Percentiles rank a stretch among this genome's conserved stretches.
phyloP scores from a whole-genome alignment of 2,797 vertebrate genomes.

The Urosaurus nigricauda region DNA sequence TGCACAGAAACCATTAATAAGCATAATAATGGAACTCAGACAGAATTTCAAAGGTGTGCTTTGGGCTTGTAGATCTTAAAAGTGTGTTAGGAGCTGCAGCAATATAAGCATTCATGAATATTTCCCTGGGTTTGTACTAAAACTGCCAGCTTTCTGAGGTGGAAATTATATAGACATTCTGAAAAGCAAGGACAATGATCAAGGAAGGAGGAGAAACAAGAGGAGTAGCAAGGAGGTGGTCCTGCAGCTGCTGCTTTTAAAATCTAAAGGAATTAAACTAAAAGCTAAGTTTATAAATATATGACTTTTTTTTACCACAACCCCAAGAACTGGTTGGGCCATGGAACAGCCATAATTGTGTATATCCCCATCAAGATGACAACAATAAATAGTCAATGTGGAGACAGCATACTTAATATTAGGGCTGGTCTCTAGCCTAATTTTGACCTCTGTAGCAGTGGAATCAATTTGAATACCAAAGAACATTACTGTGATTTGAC shows the following conservation, averaged over 20 bases:
- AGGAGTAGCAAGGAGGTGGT: background rate
- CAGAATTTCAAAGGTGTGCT: conserved; percentile 52
- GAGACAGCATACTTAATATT: background rate
- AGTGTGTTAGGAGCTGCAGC: background rate
- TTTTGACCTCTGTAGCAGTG: background rate
- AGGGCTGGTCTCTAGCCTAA: background rate
- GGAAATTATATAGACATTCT: rapidly evolving
- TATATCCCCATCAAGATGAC: background rate
- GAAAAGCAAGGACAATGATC: background rate
- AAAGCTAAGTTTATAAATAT: background rate
- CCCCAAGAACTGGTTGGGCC: no score
- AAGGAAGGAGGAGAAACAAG: background rate
- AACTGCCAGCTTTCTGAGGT: background rate
- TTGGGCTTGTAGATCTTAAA: conserved; percentile 1
- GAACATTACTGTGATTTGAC: background rate
- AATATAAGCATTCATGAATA: rapidly evolving
- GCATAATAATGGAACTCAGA: conserved; percentile 17
- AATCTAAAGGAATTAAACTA: conserved; percentile 3
- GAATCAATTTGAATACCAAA: background rate
- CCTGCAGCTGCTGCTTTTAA: background rate
- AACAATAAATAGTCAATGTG: background rate
- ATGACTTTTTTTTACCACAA: background rate
- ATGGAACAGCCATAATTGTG: background rate
- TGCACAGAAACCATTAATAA: conserved; percentile 50
- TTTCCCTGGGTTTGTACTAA: background rate